Percentiles rank a stretch among this genome's conserved stretches.
phyloP scores from a whole-genome alignment of 2,113 vertebrate species.

The Apteryx mantelli region DNA sequence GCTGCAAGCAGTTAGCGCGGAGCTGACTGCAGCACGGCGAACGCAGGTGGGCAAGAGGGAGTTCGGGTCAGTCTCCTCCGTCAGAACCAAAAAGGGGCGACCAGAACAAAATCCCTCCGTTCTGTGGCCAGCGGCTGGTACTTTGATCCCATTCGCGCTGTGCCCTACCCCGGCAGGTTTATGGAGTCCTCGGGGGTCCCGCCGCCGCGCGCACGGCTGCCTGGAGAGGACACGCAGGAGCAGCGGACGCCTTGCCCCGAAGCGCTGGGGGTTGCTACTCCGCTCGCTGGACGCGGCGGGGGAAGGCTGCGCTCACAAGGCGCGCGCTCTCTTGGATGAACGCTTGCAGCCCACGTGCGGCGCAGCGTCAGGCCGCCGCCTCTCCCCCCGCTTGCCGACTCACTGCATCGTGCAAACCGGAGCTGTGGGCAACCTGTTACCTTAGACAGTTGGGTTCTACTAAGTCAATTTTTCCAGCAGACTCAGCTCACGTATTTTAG shows the following conservation, averaged over 20 bases:
- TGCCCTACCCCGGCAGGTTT: fast-evolving
- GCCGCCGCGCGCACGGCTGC: fast-evolving
- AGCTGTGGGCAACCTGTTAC: neutral
- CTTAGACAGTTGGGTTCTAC: neutral
- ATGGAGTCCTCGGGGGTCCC: fast-evolving
- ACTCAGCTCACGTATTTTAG: neutral
- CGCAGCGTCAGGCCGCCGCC: fast-evolving
- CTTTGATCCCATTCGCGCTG: fast-evolving
- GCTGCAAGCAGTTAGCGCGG: fast-evolving
- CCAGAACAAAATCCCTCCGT: fast-evolving
- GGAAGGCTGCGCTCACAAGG: fast-evolving
- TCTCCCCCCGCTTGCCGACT: neutral
- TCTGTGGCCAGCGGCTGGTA: fast-evolving
- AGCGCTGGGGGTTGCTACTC: fast-evolving
- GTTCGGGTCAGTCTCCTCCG: fast-evolving
- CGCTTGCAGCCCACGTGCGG: neutral
- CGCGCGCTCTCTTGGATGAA: neutral
- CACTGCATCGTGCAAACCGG: neutral
- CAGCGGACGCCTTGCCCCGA: fast-evolving
- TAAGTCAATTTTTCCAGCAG: neutral
- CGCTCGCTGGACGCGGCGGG: fast-evolving
- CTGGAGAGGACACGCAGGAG: fast-evolving
- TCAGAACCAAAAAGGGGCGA: fast-evolving
- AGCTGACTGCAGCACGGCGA: fast-evolving
- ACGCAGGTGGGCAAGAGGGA: fast-evolving